Percentiles rank a stretch among this genome's conserved stretches.
These are phyloP conservation scores for Lysiphlebus fabarum DNA, from an alignment of 1,140 invertebrate species.

Conservation along the genomic window DNA sequence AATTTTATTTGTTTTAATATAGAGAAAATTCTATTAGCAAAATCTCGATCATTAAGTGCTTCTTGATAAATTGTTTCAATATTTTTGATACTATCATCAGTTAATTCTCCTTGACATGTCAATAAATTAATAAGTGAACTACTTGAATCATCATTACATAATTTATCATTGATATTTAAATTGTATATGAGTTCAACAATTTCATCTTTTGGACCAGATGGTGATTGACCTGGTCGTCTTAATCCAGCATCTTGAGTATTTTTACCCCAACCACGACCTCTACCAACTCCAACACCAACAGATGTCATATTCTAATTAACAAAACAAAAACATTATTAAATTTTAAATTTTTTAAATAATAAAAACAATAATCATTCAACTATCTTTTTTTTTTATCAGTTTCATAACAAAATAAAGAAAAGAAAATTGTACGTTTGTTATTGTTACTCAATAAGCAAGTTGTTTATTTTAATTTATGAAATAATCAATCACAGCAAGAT, in stretches of 20 bases:
- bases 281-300: not conserved
- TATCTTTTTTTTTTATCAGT: not conserved
- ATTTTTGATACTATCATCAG: not conserved
- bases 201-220: slow-evolving; percentile 3
- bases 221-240: slow-evolving; percentile 12
- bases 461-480: no score
- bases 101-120: not conserved
- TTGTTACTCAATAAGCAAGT: no score
- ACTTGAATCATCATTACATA: not conserved
- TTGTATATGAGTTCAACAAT: slow-evolving; percentile 11
- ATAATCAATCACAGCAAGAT: no score
- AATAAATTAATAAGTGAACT: slow-evolving; percentile 1
- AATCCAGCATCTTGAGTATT: slow-evolving; percentile 2
- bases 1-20: not conserved
- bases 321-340: not conserved
- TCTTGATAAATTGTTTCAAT: not conserved
- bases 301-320: slow-evolving; percentile 12
- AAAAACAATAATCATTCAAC: not conserved
- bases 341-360: not conserved
- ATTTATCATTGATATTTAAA: slow-evolving; percentile 14
- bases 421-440: no score
- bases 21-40: not conserved
- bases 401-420: no score
- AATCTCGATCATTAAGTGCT: slow-evolving; percentile 9
- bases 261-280: slow-evolving; percentile 23